phyloP scores from a whole-genome alignment of 2,113 vertebrate species.

The Anarrhichthys ocellatus region DNA sequence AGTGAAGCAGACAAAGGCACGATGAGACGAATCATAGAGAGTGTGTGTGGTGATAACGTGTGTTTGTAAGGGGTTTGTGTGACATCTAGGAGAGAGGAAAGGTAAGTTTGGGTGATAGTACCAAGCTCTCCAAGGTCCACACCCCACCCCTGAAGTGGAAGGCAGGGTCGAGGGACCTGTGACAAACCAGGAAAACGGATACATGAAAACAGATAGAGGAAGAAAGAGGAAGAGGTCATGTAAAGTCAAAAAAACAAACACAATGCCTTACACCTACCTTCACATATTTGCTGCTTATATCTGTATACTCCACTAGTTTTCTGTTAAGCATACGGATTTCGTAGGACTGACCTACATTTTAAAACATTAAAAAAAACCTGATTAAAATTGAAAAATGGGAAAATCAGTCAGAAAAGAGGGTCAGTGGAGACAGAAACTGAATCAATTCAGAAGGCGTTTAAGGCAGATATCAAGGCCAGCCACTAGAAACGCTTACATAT shows the following conservation, averaged over 20 bases:
- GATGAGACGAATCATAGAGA: background rate
- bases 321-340: slow-evolving; percentile 97
- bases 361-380: slow-evolving; percentile 80
- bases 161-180: slow-evolving; percentile 58
- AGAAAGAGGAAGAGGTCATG: slow-evolving; percentile 58
- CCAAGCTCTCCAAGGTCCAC: slow-evolving; percentile 52
- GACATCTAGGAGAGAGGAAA: slow-evolving; percentile 19
- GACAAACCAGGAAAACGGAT: slow-evolving; percentile 51
- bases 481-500: slow-evolving; percentile 2
- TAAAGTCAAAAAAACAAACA: slow-evolving; percentile 54
- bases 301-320: slow-evolving; percentile 94
- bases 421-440: slow-evolving; percentile 55
- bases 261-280: slow-evolving; percentile 88
- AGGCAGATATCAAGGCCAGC: slow-evolving; percentile 37
- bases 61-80: slow-evolving; percentile 13
- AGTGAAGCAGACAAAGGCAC: slow-evolving; percentile 21
- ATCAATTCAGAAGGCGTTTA: slow-evolving; percentile 43
- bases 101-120: slow-evolving; percentile 64
- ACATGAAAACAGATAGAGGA: slow-evolving; percentile 57
- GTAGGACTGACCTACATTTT: slow-evolving; percentile 94
- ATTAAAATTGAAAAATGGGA: slow-evolving; percentile 76
- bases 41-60: slow-evolving; percentile 1
- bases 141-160: slow-evolving; percentile 58
- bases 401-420: slow-evolving; percentile 71
- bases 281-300: slow-evolving; percentile 93